phyloP scores from a whole-genome alignment of 2,113 vertebrate genomes.

The Ginglymostoma cirratum region DNA sequence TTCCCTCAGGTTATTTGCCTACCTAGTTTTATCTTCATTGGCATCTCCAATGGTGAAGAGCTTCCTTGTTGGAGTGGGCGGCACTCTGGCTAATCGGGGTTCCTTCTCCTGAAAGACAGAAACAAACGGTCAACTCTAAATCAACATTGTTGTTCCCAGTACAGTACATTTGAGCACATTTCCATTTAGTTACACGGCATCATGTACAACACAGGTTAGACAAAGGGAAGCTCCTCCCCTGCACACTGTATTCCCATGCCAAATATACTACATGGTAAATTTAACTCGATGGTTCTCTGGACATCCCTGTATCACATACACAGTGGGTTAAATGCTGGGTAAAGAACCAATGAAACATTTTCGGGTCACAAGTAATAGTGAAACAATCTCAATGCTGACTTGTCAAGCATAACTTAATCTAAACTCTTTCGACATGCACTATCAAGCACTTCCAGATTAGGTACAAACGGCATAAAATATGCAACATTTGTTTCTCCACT shows the following conservation, averaged over 20 bases:
- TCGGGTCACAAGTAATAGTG: neutral
- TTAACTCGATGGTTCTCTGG: neutral
- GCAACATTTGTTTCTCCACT: neutral
- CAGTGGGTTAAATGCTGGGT: neutral
- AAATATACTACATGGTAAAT: neutral
- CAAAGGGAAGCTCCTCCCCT: neutral
- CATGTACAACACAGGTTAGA: neutral
- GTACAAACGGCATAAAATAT: neutral
- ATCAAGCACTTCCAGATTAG: neutral
- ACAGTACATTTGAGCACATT: neutral
- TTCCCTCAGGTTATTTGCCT: neutral
- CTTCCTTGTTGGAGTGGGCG: constrained; percentile 60
- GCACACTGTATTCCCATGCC: neutral
- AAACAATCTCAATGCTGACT: neutral
- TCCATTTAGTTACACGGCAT: neutral
- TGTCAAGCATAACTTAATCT: neutral
- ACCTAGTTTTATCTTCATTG: constrained; percentile 47
- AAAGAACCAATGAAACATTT: neutral
- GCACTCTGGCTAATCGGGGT: constrained; percentile 65
- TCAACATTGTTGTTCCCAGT: neutral
- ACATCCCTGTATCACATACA: neutral
- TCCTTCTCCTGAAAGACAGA: constrained; percentile 54
- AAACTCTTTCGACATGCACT: neutral
- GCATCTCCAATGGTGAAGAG: constrained; percentile 58
- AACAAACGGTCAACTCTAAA: neutral